Evolutionary conservation across 2,888 invertebrate genomes (phyloP).

Genomic region (Trichopoda pennipes): DNA sequence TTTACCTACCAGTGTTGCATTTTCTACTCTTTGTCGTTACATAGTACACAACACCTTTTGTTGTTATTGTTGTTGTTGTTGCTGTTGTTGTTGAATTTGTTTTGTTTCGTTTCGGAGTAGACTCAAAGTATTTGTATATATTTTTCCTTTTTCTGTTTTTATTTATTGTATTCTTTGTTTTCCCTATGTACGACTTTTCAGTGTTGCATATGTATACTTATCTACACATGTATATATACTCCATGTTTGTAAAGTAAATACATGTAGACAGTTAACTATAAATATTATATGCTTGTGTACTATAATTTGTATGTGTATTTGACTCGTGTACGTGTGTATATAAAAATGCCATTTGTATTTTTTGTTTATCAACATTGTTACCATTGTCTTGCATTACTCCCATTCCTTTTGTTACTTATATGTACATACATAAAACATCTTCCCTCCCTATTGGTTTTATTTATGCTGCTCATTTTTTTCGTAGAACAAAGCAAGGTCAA

Average conservation of each 20-base stretch:
- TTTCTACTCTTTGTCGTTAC: neutral
- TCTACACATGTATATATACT: neutral
- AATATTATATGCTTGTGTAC: neutral
- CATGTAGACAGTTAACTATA: neutral
- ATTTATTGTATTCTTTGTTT: conserved; percentile 2
- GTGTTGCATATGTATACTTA: neutral
- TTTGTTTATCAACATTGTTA: conserved; percentile 44
- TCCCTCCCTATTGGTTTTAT: conserved; percentile 2
- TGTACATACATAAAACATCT: neutral
- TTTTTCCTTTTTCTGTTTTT: neutral
- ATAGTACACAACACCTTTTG: conserved; percentile 24
- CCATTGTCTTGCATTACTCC: conserved; percentile 20
- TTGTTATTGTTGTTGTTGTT: conserved; percentile 5
- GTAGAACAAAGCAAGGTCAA: conserved; percentile 59
- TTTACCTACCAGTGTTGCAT: neutral
- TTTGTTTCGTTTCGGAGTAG: conserved; percentile 18
- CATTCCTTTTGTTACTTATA: neutral
- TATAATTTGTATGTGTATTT: neutral
- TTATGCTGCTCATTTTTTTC: conserved; percentile 22
- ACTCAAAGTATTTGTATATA: conserved; percentile 1
- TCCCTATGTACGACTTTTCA: neutral
- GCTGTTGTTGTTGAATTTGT: no score
- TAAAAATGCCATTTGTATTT: neutral
- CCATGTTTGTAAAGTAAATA: neutral
- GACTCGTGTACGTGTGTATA: neutral